A percentile compares a stretch with the other conserved stretches of the same genome.
Conservation (phyloP, 2,113 vertebrate genomes). For the Mesitornis unicolor region DNA sequence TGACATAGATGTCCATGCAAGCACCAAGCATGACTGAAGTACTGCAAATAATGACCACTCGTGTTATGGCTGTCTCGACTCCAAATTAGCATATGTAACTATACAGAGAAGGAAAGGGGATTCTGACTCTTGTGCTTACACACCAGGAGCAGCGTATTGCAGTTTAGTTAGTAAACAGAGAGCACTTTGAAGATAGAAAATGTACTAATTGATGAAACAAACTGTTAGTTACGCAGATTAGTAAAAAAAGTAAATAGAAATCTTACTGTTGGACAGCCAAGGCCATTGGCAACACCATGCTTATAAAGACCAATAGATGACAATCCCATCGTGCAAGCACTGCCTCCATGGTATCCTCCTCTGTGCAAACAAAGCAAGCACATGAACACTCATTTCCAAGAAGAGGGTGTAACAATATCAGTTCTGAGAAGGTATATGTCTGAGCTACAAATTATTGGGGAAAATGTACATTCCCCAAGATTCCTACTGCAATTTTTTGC, state of each 20-base stretch:
- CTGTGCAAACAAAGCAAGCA: constrained; percentile 68
- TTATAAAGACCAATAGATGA: constrained; percentile 82
- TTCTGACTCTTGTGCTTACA: background rate
- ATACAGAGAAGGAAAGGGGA: background rate
- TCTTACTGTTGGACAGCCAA: constrained; percentile 81
- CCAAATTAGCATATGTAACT: background rate
- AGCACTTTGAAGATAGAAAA: background rate
- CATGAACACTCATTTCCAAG: background rate
- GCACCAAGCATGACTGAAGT: background rate
- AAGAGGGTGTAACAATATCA: background rate
- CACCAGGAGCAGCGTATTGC: background rate
- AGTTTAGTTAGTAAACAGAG: background rate
- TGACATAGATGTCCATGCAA: background rate
- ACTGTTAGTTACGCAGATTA: background rate
- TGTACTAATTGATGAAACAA: background rate
- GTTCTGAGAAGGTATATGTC: background rate
- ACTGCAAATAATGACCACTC: background rate
- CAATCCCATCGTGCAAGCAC: constrained; percentile 78
- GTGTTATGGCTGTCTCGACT: rapidly evolving
- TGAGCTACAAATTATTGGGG: background rate
- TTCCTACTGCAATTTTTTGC: background rate
- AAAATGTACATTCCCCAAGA: background rate
- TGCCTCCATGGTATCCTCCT: constrained; percentile 89
- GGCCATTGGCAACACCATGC: constrained; percentile 72
- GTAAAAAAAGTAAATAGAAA: background rate